These are phyloP conservation scores for Notechis scutatus DNA, from an alignment of 2,113 vertebrate genomes.

Conservation along the genomic window DNA sequence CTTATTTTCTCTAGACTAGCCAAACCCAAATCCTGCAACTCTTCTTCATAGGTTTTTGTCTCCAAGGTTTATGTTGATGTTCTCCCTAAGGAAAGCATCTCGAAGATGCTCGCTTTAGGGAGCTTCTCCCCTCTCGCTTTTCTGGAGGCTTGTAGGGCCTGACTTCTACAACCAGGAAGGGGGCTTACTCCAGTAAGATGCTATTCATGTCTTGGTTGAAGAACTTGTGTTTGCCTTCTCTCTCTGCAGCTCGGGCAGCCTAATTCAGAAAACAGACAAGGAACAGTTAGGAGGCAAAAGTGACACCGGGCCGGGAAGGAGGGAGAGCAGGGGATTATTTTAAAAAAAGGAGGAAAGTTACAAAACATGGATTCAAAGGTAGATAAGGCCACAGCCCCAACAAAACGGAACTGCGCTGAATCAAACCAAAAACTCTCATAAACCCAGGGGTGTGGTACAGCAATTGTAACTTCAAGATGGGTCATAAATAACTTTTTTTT, in stretches of 20 bases:
- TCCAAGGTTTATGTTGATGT: no score
- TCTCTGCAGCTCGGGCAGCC: constrained; percentile 81
- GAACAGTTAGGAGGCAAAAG: constrained; percentile 30
- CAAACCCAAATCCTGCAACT: no score
- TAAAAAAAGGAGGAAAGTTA: neutral
- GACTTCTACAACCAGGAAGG: neutral
- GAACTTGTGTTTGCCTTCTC: constrained; percentile 86
- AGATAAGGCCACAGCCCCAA: neutral
- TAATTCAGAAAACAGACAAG: constrained; percentile 61
- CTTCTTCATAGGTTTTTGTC: no score
- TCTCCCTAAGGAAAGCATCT: neutral
- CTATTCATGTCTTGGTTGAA: constrained; percentile 89
- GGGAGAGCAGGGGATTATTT: neutral
- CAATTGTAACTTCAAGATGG: no score
- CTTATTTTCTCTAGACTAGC: no score
- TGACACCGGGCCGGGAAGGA: fast-evolving
- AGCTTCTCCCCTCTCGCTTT: neutral
- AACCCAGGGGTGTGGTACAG: neutral
- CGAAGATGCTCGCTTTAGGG: neutral
- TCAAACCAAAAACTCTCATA: neutral
- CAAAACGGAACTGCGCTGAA: neutral
- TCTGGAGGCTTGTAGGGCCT: neutral
- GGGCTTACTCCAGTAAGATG: constrained; percentile 88
- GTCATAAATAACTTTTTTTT: no score
- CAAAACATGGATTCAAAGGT: neutral